Conservation (phyloP, 2,888 invertebrate genomes). For the Drosophila planitibia region DNA sequence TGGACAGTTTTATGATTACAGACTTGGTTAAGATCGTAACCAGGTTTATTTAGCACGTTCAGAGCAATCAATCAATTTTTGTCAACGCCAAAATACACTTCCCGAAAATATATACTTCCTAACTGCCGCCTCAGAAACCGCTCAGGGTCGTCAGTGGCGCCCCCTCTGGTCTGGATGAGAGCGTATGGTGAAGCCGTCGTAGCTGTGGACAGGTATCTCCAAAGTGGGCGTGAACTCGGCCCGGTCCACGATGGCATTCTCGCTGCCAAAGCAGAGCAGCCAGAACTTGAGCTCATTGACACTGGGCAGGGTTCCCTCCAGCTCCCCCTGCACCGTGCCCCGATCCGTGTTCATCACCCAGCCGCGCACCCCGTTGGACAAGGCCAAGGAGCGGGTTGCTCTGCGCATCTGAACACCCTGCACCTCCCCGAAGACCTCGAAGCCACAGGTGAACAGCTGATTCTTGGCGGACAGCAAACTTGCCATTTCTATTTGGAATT, state of each 20-base stretch:
- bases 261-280: constrained; percentile 89
- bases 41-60: constrained; percentile 23
- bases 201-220: constrained; percentile 86
- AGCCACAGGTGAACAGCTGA: constrained; percentile 70
- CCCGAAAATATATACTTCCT: too few species aligned
- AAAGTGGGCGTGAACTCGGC: constrained; percentile 89
- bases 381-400: constrained; percentile 87
- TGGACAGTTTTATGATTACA: background rate
- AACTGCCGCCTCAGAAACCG: too few species aligned
- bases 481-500: background rate
- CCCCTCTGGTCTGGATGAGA: constrained; percentile 22
- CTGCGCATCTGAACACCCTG: constrained; percentile 81
- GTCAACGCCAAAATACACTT: constrained; percentile 22
- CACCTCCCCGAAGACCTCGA: constrained; percentile 75
- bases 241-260: constrained; percentile 89
- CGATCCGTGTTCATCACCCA: constrained; percentile 89
- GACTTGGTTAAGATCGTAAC: constrained; percentile 8
- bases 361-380: constrained; percentile 86
- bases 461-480: constrained; percentile 9
- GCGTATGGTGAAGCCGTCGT: constrained; percentile 86
- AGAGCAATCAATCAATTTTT: constrained; percentile 40
- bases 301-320: constrained; percentile 87
- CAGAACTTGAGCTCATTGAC: constrained; percentile 86
- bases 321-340: constrained; percentile 87
- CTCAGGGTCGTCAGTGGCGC: too few species aligned